Base-by-base conservation (phyloP, 1,140 invertebrate species). In the Drosophila micromelanica region DNA sequence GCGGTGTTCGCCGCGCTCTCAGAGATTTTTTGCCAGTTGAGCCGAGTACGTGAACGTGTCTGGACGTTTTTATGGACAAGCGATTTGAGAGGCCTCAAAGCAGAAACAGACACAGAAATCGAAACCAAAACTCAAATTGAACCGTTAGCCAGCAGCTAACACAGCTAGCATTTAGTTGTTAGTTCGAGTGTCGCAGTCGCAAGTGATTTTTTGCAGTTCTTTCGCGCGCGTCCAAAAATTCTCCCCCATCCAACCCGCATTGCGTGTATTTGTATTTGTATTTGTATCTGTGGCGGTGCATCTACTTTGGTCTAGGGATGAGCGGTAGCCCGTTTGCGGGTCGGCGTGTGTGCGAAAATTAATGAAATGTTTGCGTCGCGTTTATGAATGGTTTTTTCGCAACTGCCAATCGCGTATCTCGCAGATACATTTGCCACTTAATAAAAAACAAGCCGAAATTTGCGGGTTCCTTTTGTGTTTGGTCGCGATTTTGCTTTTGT, bases 21-120 rank as follows among this genome's bases (percentile, higher is more conserved):
- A 69, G 75, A 74, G 64, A 69, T 65, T 74, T 78, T 78, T 73
- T 60, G 63, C 70, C 70, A 78, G 67, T 78, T 71, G 73, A 78
- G 54, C 62, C 76, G 76, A 76, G 69, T 76, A 67, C 73, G 76
- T 78, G 68, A 67, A 76, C 67, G 71, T 81, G 78, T 73, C 20
- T 67, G 74, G 77, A 84, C 69, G 72, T 74, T 74, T 70, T 74
- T 57, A 70, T 71, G 69, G 40, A 63, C 75, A 63, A 64, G 42
- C 60, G 60, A 52, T 45, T 32, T 56, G 71, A 49, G 56, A 40
- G 11, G 8, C 12, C n/a, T 11, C 13, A 6, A 23, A n/a, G 7
- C 30, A 32, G 30, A 46, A 51, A 48, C 45, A 32, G 30, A 46
- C 30, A 48, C 45, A n/a, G 46, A 27, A 51, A 60, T 17, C 11